phyloP scores from a whole-genome alignment of 2,888 invertebrate genomes.

The Netelia fuscicornis region DNA sequence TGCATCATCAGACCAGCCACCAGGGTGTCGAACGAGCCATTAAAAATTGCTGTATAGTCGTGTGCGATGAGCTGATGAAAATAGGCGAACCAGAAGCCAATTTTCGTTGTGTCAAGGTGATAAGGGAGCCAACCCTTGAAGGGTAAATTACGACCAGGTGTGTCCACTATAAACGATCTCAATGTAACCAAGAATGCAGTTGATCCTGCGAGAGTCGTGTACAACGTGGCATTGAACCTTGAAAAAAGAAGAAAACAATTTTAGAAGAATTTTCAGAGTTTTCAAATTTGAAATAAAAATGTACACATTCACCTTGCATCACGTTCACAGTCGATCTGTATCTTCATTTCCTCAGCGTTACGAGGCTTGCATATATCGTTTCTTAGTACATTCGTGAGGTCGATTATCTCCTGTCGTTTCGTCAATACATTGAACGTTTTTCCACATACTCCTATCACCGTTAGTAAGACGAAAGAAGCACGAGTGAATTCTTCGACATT shows the following conservation, averaged over 20 bases:
- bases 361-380: constrained; percentile 36
- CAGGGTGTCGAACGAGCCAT: constrained; percentile 76
- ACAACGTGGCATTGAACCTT: constrained; percentile 32
- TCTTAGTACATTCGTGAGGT: constrained; percentile 26
- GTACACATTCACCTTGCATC: constrained; percentile 25
- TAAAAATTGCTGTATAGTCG: constrained; percentile 50
- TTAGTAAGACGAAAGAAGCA: constrained; percentile 59
- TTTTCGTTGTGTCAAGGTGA: constrained; percentile 45
- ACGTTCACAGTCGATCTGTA: constrained; percentile 19
- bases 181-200: constrained; percentile 46
- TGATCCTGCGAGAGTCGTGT: constrained; percentile 19
- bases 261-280: not conserved
- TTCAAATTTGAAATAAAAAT: constrained; percentile 1
- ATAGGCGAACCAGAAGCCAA: constrained; percentile 58
- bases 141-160: constrained; percentile 62
- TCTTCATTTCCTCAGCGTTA: constrained; percentile 16
- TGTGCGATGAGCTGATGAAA: constrained; percentile 62
- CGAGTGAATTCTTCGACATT: constrained; percentile 59
- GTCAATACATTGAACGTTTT: constrained; percentile 59
- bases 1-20: constrained; percentile 71
- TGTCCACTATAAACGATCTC: constrained; percentile 53
- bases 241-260: constrained; percentile 17
- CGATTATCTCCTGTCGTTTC: constrained; percentile 55
- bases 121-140: constrained; percentile 72
- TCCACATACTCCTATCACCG: constrained; percentile 57